Evolutionary conservation across 2,113 vertebrate genomes (phyloP), one percentile per base, ranked within the genome.

Genomic region (Calyptomena viridis): DNA sequence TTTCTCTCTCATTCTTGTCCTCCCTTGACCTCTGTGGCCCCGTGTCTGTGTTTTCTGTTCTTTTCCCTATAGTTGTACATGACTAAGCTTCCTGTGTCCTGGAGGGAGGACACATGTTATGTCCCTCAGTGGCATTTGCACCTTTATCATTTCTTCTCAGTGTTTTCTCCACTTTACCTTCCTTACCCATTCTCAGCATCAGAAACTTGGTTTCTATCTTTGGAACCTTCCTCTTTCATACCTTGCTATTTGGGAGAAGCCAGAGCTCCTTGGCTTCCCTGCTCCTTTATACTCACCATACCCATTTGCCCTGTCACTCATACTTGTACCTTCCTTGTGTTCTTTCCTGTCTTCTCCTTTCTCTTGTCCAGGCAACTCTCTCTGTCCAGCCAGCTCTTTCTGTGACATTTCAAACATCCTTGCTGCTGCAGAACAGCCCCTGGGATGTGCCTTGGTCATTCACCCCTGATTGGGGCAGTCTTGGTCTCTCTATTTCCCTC

Each of bases 331-430:
- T 91, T 77, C 75, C 42, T 49, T 81, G 46, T 86, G 84, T 92
- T 94, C 50, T 89, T 93, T 73, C 71, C 77, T 89, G 13, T 95
- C 87, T 71, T 76, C 76, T 96, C 40, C 78, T 83, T 87, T 77
- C 80, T 74, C 69, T 75, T 91, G 85, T 86, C 75, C 84, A 93
- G 83, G 75, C 79, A 89, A 15, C 62, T 80, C 37, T 82, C 10
- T 87, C 91, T 94, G 72, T 94, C n/a, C 64, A 87, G 40, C 35
- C 84, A 77, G 46, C 42, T 78, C 75, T 88, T 82, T 89, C 74
- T 95, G 37, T 93, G 73, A 68, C 52, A 92, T 60, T 60, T 87
- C 74, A 91, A 5, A 63, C 63, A 66, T 84, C 84, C 74, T 89
- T 94, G 56, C 76, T 75, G 68, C 69, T 88, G 73, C 84, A 88